Conservation (phyloP, 2,888 invertebrate species). For the Neria commutata region DNA sequence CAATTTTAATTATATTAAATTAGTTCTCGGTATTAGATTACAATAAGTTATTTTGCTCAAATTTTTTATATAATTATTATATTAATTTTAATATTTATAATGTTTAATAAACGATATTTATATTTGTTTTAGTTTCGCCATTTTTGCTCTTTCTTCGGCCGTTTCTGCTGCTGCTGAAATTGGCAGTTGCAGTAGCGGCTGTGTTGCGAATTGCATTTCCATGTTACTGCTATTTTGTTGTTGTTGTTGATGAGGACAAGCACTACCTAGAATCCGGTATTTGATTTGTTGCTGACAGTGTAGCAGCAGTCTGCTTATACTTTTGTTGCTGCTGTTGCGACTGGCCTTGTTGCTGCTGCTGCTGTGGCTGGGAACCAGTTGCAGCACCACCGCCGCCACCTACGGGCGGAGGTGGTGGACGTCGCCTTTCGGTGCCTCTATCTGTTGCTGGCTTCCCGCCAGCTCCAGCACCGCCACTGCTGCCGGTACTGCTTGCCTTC, state of each 20-base stretch:
- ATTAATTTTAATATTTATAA: conserved; percentile 59
- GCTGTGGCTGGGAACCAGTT: conserved; percentile 48
- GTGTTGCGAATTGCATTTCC: conserved; percentile 27
- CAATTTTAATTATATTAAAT: conserved; percentile 57
- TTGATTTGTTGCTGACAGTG: conserved; percentile 58
- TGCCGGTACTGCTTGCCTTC: conserved; percentile 32
- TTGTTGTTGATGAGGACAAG: conserved; percentile 39
- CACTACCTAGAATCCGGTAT: conserved; percentile 64
- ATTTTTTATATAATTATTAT: conserved; percentile 59
- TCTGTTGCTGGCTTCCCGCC: conserved; percentile 53
- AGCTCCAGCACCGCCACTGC: conserved; percentile 38
- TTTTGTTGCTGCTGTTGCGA: conserved; percentile 33
- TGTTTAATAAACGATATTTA: conserved; percentile 60
- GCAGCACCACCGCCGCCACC: conserved; percentile 40
- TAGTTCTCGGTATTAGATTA: conserved; percentile 37
- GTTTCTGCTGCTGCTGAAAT: conserved; percentile 33
- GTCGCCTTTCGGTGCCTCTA: conserved; percentile 55
- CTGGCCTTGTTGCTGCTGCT: conserved; percentile 33
- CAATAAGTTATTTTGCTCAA: conserved; percentile 26
- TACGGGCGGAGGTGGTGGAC: conserved; percentile 50
- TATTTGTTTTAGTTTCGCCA: conserved; percentile 41
- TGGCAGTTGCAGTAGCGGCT: conserved; percentile 28
- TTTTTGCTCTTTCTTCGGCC: conserved; percentile 34
- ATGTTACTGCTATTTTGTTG: conserved; percentile 25
- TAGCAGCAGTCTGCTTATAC: conserved; percentile 32